Evolutionary conservation across 2,888 invertebrate genomes (phyloP), one percentile per base, ranked within the genome.

Genomic region (Thymelicus sylvestris): DNA sequence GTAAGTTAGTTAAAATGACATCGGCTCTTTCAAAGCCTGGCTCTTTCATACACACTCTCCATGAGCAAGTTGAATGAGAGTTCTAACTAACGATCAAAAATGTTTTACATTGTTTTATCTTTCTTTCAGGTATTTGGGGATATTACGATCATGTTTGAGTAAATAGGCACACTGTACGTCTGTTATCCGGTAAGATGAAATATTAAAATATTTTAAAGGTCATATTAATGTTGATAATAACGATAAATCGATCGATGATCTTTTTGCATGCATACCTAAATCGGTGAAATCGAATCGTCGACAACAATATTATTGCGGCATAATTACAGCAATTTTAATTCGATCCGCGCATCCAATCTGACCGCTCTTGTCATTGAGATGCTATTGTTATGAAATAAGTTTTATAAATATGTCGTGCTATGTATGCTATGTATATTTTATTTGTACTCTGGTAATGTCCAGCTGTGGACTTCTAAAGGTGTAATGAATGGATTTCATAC

Each of bases 311-410:
- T 39, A 15, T 15, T 60, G 66, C 13, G 31, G 41, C 48, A 61
- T 67, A 67, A 67, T 67, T 67, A 67, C 67, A 50, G 52, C 39
- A 61, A 60, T 60, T 41, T 15, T 13, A 50, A 61, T 67, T 67
- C 67, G 61, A 41, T 50, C 12, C 67, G 61, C 39, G 50, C 48
- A 5, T 38, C 66, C 8, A 38, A 47, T 15, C 19, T 48, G 66
- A 47, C 66, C 48, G 66, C 38, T 31, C 41, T 13, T 60, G 66
- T 60, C 60, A 60, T 60, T 67, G 65, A 59, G 44, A 39, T n/a
- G 57, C 66, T 59, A 59, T 66, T 66, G 66, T 59, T 59, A 44
- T 44, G 24, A 19, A 55, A 8, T 13, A 65, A 50, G 47, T 44
- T 19, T 15, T 57, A 15, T 55, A 10, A 12, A 19, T 24, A 57